These are phyloP conservation scores for Hyposmocoma kahamanoa DNA, from an alignment of 1,140 invertebrate species.

Conservation along the genomic window DNA sequence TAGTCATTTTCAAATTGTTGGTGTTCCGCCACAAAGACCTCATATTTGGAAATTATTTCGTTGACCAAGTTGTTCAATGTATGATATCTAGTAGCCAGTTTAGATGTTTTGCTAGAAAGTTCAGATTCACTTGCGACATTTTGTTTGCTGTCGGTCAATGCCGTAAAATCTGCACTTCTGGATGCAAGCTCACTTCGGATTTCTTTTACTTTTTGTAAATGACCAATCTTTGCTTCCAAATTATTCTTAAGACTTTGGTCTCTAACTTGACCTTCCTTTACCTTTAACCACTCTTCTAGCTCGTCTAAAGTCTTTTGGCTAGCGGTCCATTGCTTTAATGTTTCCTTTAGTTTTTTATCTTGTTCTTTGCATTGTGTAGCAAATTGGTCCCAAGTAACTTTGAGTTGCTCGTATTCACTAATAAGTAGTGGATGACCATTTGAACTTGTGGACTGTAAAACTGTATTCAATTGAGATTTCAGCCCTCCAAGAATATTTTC, in stretches of 20 bases:
- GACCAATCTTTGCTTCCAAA: conserved; percentile 85
- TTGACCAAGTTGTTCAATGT: conserved; percentile 87
- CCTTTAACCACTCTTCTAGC: conserved; percentile 88
- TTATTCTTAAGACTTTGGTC: conserved; percentile 93
- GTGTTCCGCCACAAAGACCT: conserved; percentile 90
- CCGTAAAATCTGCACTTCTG: conserved; percentile 82
- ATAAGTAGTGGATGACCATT: conserved; percentile 84
- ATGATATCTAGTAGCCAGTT: conserved; percentile 89
- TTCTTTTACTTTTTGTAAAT: conserved; percentile 85
- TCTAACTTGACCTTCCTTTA: conserved; percentile 88
- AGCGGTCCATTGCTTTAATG: conserved; percentile 84
- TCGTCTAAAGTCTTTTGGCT: conserved; percentile 85
- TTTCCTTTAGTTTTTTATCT: conserved; percentile 80
- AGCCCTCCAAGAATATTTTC: conserved; percentile 82
- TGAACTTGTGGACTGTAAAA: conserved; percentile 85
- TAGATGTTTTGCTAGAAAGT: conserved; percentile 83
- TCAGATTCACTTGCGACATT: conserved; percentile 85
- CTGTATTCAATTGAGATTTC: conserved; percentile 80
- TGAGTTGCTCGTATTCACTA: conserved; percentile 84
- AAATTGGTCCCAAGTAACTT: conserved; percentile 85
- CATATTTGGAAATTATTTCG: conserved; percentile 85
- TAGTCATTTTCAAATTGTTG: conserved; percentile 86
- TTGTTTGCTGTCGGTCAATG: conserved; percentile 81
- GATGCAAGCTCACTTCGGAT: conserved; percentile 83
- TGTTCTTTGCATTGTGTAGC: conserved; percentile 80